These are phyloP conservation scores for Pangasius krempfi DNA, from an alignment of 2,797 vertebrate genomes.

Conservation along the genomic window DNA sequence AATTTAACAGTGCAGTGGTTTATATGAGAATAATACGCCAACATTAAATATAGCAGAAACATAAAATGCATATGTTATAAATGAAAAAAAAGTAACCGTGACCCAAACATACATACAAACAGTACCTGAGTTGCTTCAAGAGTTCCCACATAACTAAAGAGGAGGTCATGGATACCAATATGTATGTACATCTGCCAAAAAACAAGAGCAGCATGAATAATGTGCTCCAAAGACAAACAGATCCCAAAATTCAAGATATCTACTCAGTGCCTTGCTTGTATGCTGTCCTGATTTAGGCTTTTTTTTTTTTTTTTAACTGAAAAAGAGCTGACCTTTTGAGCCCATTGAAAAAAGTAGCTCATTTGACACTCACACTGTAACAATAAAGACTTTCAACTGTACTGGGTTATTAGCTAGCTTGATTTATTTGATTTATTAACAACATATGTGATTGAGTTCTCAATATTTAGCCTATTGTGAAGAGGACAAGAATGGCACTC, in stretches of 20 bases:
- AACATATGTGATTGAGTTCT: background rate
- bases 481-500: too few species aligned
- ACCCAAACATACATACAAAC: background rate
- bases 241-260: background rate
- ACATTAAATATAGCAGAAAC: background rate
- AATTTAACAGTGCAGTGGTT: background rate
- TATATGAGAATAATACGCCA: background rate
- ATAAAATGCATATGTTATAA: background rate
- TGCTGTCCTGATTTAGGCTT: background rate
- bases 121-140: slow-evolving; percentile 92
- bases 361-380: background rate
- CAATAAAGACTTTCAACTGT: background rate
- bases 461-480: background rate
- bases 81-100: background rate
- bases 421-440: background rate
- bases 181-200: slow-evolving; percentile 89
- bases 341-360: background rate
- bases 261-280: background rate
- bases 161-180: slow-evolving; percentile 89
- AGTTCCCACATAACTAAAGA: slow-evolving; percentile 94
- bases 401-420: background rate
- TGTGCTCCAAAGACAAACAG: background rate
- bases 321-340: background rate
- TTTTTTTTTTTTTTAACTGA: background rate
- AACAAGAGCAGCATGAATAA: background rate